These are phyloP conservation scores for Misgurnus mizolepis DNA, from an alignment of 2,113 vertebrate genomes.

Conservation along the genomic window DNA sequence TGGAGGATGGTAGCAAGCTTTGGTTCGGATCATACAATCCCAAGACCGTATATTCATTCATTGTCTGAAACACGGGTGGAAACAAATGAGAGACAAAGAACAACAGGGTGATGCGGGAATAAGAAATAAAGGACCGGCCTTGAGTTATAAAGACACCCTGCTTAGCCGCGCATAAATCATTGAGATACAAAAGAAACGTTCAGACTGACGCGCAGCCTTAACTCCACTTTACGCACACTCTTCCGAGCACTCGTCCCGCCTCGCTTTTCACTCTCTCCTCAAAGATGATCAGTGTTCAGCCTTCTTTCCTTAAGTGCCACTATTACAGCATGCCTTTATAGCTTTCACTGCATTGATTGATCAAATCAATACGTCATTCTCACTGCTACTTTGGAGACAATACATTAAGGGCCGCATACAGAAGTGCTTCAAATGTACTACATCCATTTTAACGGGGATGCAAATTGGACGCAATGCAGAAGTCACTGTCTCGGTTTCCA, in stretches of 20 bases:
- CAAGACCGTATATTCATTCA: constrained; percentile 6
- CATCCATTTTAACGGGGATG: constrained; percentile 13
- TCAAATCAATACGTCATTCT: constrained; percentile 75
- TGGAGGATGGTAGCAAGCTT: no score
- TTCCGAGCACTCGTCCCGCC: background rate
- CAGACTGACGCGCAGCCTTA: constrained; percentile 58
- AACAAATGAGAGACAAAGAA: constrained; percentile 56
- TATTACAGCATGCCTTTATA: constrained; percentile 74
- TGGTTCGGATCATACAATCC: background rate
- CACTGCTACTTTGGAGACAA: constrained; percentile 69
- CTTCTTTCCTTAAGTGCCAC: constrained; percentile 72
- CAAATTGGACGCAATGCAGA: background rate
- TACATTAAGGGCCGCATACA: constrained; percentile 68
- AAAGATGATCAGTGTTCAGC: constrained; percentile 49
- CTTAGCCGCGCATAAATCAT: constrained; percentile 72
- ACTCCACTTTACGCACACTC: constrained; percentile 52
- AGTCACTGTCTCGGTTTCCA: constrained; percentile 10
- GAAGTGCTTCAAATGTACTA: constrained; percentile 42
- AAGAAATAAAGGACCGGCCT: constrained; percentile 49
- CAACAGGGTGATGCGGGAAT: constrained; percentile 20
- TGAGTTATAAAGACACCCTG: constrained; percentile 62
- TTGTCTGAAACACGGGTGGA: constrained; percentile 38
- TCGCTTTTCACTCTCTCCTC: constrained; percentile 48
- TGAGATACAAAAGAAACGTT: constrained; percentile 61
- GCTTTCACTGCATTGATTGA: constrained; percentile 76